These are phyloP conservation scores for Tetramorium simillimum DNA, from an alignment of 1,140 invertebrate genomes.

Conservation along the genomic window DNA sequence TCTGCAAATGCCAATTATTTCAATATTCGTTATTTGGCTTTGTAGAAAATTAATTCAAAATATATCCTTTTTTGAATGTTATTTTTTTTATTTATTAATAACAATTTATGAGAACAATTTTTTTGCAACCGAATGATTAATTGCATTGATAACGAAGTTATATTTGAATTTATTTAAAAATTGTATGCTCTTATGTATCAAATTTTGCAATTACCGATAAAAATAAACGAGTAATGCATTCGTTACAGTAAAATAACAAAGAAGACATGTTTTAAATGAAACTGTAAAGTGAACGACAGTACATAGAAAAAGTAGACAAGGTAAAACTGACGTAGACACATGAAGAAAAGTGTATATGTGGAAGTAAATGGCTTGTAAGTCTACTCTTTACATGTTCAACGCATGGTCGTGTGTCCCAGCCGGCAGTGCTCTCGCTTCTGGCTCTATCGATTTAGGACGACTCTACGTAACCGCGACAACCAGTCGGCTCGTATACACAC, in stretches of 20 bases:
- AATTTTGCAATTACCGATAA: neutral
- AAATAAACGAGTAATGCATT: neutral
- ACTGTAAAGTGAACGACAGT: neutral
- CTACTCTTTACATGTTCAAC: constrained; percentile 19
- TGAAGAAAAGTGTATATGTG: constrained; percentile 7
- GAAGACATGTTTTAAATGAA: neutral
- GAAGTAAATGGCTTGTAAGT: neutral
- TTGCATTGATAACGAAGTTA: neutral
- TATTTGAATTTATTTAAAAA: neutral
- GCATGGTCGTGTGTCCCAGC: constrained; percentile 34
- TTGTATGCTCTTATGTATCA: neutral
- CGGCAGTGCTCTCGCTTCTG: constrained; percentile 49
- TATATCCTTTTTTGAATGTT: neutral
- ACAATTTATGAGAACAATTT: neutral
- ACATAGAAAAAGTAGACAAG: neutral
- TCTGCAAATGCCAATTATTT: neutral
- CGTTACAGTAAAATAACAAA: neutral
- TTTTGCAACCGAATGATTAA: neutral
- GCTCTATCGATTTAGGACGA: constrained; percentile 63
- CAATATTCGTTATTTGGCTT: neutral
- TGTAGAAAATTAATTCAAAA: neutral
- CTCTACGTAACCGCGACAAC: constrained; percentile 48
- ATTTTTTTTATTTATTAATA: neutral
- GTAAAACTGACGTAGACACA: neutral
- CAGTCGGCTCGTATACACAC: constrained; percentile 40